Conservation (phyloP, 2,113 vertebrate genomes). For the Edolisoma coerulescens region DNA sequence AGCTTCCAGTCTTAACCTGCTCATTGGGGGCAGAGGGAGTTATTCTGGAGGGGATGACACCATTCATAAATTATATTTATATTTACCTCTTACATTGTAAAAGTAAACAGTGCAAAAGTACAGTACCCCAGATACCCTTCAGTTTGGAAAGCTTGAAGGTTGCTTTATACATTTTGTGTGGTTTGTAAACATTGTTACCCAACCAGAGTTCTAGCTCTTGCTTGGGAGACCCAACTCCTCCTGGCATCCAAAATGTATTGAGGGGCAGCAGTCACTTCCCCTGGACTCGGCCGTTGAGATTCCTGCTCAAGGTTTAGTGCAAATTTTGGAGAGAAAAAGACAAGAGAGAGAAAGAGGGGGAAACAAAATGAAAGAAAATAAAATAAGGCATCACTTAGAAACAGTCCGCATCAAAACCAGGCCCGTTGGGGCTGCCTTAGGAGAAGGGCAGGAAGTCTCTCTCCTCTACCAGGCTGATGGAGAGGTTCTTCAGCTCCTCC, state of each 20-base stretch:
- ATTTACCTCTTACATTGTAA: slow-evolving; percentile 69
- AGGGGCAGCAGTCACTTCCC: slow-evolving; percentile 23
- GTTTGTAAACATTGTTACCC: slow-evolving; percentile 77
- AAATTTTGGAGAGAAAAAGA: slow-evolving; percentile 77
- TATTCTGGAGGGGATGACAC: slow-evolving; percentile 14
- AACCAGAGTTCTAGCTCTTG: slow-evolving; percentile 63
- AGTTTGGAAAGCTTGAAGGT: slow-evolving; percentile 43
- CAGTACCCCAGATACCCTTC: slow-evolving; percentile 55
- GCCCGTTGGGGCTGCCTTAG: slow-evolving; percentile 64
- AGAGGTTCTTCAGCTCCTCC: slow-evolving; percentile 91
- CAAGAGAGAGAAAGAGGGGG: not conserved
- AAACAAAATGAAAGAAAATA: slow-evolving; percentile 23
- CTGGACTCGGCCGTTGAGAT: not conserved
- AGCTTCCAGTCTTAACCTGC: slow-evolving; percentile 71
- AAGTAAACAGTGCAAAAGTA: slow-evolving; percentile 75
- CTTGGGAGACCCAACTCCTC: slow-evolving; percentile 30
- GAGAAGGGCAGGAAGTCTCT: slow-evolving; percentile 91
- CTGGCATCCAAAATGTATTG: slow-evolving; percentile 11
- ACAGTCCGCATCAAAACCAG: slow-evolving; percentile 78
- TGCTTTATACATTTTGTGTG: slow-evolving; percentile 59
- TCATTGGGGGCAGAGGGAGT: slow-evolving; percentile 7
- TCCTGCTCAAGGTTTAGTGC: slow-evolving; percentile 82
- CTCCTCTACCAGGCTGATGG: slow-evolving; percentile 90
- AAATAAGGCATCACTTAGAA: slow-evolving; percentile 92
- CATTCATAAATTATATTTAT: slow-evolving; percentile 67